Evolutionary conservation across 2,888 invertebrate genomes (phyloP), one percentile per base, ranked within the genome.

Genomic region (Acrobasis consociella): DNA sequence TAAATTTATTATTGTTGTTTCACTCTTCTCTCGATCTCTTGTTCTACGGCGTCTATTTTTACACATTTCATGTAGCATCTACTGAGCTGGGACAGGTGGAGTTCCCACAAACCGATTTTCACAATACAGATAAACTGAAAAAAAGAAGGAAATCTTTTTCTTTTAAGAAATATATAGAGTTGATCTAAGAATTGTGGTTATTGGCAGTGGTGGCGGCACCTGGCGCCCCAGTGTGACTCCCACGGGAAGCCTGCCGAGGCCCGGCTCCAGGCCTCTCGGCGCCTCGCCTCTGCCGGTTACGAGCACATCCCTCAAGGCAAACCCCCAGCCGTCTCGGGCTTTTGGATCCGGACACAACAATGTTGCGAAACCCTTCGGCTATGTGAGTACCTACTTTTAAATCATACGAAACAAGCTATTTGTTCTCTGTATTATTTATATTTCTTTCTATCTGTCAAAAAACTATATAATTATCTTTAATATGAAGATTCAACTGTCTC

Each of bases 211-310:
- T 67, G 97, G 97, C 61, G 95, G 95, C 74, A 97, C 97, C 72
- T 99, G 99, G 99, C 96, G 96, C 75, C 99, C 99, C 52, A 89
- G 95, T 71, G 97, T 99, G 65, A 96, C 96, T 31, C 97, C 98
- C 62, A 95, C 97, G 60, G 96, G 97, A 69, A 94, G 94, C 73
- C 87, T 95, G 73, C 95, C 96, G 49, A 92, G 95, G 70, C 94
- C 95, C 11, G 90, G 92, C 64, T 83, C 91, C 1, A 83, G 90
- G 11, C 86, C 93, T 1, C 85, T 92, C 31, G 87, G 93, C n/a
- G 87, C 91, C 70, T 93, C 93, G 64, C 91, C 95, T 52, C 90
- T 94, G 50, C 95, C 97, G 42, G 97, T 97, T 75, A 97, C 97
- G 79, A 96, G 95, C 93, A 98, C 98, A 70, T 97, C 97, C 69